Percentiles rank a stretch among this genome's conserved stretches.
Evolutionary conservation across 2,113 vertebrate genomes (phyloP).

Genomic region (Glaucomys volans): DNA sequence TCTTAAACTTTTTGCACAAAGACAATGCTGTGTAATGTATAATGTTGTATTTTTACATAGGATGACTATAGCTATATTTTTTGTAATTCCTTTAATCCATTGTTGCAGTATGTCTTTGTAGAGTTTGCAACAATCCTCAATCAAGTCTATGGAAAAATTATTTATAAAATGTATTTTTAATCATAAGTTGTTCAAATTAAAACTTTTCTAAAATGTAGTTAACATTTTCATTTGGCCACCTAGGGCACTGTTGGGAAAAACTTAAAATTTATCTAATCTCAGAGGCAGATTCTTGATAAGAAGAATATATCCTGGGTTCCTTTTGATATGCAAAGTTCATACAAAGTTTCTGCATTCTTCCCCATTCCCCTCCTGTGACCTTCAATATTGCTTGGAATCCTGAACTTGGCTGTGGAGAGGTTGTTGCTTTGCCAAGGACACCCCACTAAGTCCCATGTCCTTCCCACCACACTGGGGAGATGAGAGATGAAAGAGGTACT

Average conservation of each 20-base stretch:
- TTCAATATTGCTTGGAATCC: not conserved
- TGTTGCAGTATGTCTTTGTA: conserved; percentile 82
- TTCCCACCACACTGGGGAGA: not conserved
- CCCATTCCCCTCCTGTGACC: not conserved
- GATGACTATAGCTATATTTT: conserved; percentile 78
- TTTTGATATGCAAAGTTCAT: not conserved
- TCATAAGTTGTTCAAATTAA: conserved; percentile 87
- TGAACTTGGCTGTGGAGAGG: not conserved
- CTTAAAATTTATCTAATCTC: not conserved
- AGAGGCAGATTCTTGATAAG: not conserved
- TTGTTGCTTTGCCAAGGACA: not conserved
- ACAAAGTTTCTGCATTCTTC: not conserved
- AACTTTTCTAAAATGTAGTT: conserved; percentile 77
- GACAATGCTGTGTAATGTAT: conserved; percentile 84
- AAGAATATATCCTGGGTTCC: not conserved
- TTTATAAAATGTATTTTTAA: conserved; percentile 89
- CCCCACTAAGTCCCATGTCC: not conserved
- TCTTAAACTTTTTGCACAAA: conserved; percentile 86
- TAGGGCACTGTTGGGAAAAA: not conserved
- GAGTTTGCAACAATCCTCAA: conserved; percentile 82
- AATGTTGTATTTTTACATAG: conserved; percentile 81
- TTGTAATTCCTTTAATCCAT: conserved; percentile 79
- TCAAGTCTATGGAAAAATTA: conserved; percentile 88
- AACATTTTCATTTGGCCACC: conserved; percentile 63
- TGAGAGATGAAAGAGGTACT: not conserved